phyloP scores from a whole-genome alignment of 2,113 vertebrate genomes.

The Chunga burmeisteri region DNA sequence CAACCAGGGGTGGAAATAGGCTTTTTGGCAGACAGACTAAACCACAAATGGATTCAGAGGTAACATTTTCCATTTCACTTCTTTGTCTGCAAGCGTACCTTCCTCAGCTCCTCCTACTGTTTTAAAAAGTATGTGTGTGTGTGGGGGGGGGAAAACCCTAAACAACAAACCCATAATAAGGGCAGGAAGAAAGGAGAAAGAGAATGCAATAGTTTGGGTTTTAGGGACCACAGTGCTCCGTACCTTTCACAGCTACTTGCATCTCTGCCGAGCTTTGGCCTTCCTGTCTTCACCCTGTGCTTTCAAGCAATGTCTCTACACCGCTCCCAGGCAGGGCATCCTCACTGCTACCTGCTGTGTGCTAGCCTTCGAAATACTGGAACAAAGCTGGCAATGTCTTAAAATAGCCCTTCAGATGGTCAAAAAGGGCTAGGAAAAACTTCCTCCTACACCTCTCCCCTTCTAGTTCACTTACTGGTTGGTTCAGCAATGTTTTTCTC shows the following conservation, averaged over 20 bases:
- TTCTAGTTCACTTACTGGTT: background rate
- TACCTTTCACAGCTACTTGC: background rate
- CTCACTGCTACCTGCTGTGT: background rate
- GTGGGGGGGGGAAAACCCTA: background rate
- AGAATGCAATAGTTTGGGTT: background rate
- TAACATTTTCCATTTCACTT: conserved; percentile 19
- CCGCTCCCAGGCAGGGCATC: background rate
- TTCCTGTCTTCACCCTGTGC: background rate
- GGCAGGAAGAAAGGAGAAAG: background rate
- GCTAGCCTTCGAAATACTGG: background rate
- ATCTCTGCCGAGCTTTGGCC: background rate
- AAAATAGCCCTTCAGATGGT: background rate
- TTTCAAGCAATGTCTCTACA: background rate
- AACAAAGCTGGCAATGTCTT: background rate
- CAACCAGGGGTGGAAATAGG: background rate
- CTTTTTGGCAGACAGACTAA: background rate
- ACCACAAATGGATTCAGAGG: background rate
- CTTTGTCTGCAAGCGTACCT: background rate
- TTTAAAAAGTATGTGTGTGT: background rate
- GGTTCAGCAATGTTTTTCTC: background rate
- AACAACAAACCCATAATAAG: background rate
- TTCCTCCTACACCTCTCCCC: background rate
- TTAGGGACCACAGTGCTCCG: background rate
- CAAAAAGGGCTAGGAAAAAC: background rate
- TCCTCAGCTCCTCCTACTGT: background rate